phyloP scores from a whole-genome alignment of 1,140 invertebrate species.

The Nomia melanderi region DNA sequence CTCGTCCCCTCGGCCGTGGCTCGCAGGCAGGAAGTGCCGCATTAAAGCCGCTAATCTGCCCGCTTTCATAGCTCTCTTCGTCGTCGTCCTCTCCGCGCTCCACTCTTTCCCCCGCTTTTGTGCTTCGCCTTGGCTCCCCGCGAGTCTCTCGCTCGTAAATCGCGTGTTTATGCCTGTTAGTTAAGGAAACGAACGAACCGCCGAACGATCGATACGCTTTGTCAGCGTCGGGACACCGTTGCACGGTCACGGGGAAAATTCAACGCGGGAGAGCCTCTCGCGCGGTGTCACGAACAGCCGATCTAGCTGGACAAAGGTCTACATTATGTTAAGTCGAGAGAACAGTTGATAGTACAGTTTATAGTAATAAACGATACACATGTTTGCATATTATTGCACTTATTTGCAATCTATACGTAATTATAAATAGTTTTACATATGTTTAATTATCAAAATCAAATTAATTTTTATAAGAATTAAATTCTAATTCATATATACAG shows the following conservation, averaged over 20 bases:
- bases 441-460: too few relatives aligned
- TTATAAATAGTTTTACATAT: too few relatives aligned
- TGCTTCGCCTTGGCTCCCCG: background rate
- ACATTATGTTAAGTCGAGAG: too few relatives aligned
- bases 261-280: too few relatives aligned
- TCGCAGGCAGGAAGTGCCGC: conserved; percentile 68
- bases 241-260: conserved; percentile 15
- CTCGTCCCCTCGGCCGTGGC: conserved; percentile 41
- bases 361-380: too few relatives aligned
- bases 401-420: too few relatives aligned
- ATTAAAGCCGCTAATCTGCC: conserved; percentile 78
- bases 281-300: too few relatives aligned
- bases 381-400: too few relatives aligned
- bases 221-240: conserved; percentile 9
- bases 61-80: conserved; percentile 58
- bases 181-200: conserved; percentile 21
- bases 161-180: conserved; percentile 27
- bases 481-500: too few relatives aligned
- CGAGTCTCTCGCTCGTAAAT: conserved; percentile 13
- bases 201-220: conserved; percentile 27
- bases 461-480: too few relatives aligned
- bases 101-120: conserved; percentile 17
- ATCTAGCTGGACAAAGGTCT: too few relatives aligned
- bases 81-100: conserved; percentile 4
- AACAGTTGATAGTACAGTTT: too few relatives aligned